phyloP scores from a whole-genome alignment of 2,797 vertebrate genomes.

The Rhodeus uyekii region DNA sequence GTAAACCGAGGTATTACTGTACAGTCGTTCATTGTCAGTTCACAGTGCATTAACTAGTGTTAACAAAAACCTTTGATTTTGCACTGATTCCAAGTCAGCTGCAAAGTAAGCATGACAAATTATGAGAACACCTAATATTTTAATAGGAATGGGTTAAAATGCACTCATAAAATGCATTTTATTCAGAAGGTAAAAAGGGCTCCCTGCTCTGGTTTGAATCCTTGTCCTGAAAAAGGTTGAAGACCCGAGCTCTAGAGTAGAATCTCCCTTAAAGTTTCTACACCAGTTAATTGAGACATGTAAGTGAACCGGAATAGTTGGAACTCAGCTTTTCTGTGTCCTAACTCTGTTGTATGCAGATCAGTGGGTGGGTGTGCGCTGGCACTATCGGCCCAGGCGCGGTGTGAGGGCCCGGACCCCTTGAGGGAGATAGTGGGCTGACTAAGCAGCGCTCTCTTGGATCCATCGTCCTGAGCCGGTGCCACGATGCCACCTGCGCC shows the following conservation, averaged over 20 bases:
- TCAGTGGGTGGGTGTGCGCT: slow-evolving; percentile 51
- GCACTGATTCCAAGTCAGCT: not conserved
- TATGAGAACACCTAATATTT: not conserved
- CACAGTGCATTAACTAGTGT: no score
- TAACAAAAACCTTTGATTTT: no score
- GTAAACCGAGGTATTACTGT: no score
- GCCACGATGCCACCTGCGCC: slow-evolving; percentile 55
- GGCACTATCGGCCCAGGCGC: slow-evolving; percentile 54
- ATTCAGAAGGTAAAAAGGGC: not conserved
- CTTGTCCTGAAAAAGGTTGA: not conserved
- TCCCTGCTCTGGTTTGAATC: not conserved
- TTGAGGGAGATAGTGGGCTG: slow-evolving; percentile 65
- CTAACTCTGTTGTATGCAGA: not conserved
- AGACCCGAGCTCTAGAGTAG: not conserved
- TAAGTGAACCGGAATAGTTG: not conserved
- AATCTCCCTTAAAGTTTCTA: not conserved
- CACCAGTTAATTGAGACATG: slow-evolving; percentile 2
- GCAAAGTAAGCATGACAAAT: not conserved
- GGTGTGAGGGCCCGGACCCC: slow-evolving; percentile 60
- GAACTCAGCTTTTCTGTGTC: slow-evolving; percentile 6
- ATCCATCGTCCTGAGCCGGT: slow-evolving; percentile 41
- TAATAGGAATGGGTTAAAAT: not conserved
- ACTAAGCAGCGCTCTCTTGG: slow-evolving; percentile 63
- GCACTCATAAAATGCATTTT: not conserved
- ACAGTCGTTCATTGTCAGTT: no score